phyloP scores from a whole-genome alignment of 2,888 invertebrate genomes.

The Aquatica leii region DNA sequence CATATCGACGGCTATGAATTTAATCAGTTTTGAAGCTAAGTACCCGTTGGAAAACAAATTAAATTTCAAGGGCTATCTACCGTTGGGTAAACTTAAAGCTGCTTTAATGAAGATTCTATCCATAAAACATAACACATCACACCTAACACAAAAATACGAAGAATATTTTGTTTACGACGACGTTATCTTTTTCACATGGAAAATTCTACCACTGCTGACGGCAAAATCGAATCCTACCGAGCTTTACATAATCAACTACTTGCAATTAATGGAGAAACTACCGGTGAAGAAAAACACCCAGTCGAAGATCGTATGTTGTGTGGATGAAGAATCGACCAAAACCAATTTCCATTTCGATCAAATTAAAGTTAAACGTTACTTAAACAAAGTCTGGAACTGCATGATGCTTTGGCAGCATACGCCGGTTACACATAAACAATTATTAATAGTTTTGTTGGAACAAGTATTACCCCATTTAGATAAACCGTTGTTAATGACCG shows the following conservation, averaged over 20 bases:
- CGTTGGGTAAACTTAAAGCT: slow-evolving; percentile 71
- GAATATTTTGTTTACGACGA: slow-evolving; percentile 80
- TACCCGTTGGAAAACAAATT: slow-evolving; percentile 67
- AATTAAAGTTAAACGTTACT: slow-evolving; percentile 62
- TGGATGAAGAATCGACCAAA: slow-evolving; percentile 33
- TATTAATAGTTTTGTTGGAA: slow-evolving; percentile 83
- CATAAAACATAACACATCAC: slow-evolving; percentile 67
- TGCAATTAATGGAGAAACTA: slow-evolving; percentile 55
- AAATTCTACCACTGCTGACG: slow-evolving; percentile 66
- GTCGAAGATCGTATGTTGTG: slow-evolving; percentile 49
- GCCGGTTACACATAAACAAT: slow-evolving; percentile 75
- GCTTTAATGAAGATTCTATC: slow-evolving; percentile 73
- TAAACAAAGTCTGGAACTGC: slow-evolving; percentile 80
- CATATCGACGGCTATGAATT: slow-evolving; percentile 75
- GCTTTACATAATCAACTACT: slow-evolving; percentile 56
- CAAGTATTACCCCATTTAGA: slow-evolving; percentile 81
- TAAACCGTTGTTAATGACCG: slow-evolving; percentile 85
- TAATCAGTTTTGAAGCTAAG: slow-evolving; percentile 76
- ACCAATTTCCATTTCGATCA: slow-evolving; percentile 69
- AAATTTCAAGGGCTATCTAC: slow-evolving; percentile 69
- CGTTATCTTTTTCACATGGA: slow-evolving; percentile 77
- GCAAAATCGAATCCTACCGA: slow-evolving; percentile 64
- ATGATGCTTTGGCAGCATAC: slow-evolving; percentile 79
- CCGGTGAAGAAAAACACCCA: slow-evolving; percentile 51
- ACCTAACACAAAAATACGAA: slow-evolving; percentile 73